Percentiles rank a stretch among this genome's conserved stretches.
These are phyloP conservation scores for Boloria euphrosyne DNA, from an alignment of 2,888 invertebrate genomes.

Conservation along the genomic window DNA sequence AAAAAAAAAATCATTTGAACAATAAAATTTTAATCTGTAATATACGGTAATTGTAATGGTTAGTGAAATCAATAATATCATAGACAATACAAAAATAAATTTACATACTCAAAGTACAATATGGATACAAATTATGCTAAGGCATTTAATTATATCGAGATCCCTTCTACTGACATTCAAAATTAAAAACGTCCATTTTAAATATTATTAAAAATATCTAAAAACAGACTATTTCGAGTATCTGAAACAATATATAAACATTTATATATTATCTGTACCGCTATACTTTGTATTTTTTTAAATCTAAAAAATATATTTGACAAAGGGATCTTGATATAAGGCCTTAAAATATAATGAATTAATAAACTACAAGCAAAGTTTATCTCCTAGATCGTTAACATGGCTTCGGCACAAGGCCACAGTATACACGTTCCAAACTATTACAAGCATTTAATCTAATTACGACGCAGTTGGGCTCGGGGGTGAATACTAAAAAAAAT, in stretches of 20 bases:
- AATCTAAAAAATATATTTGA: too few species aligned
- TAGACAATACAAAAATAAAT: constrained; percentile 26
- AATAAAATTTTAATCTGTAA: constrained; percentile 15
- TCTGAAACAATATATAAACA: too few species aligned
- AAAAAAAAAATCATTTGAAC: constrained; percentile 17
- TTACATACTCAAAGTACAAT: constrained; percentile 14
- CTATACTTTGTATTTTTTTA: too few species aligned
- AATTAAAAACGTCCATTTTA: background rate
- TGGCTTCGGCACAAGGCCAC: background rate
- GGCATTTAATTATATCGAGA: constrained; percentile 1
- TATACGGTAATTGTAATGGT: constrained; percentile 21
- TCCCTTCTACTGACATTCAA: constrained; percentile 6
- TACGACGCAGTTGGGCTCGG: background rate
- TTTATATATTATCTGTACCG: too few species aligned
- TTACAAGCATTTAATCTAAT: constrained; percentile 9
- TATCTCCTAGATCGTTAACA: background rate
- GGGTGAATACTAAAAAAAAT: background rate
- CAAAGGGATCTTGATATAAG: too few species aligned
- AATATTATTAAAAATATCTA: too few species aligned
- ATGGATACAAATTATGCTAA: constrained; percentile 6
- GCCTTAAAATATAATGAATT: constrained; percentile 4
- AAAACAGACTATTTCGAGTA: too few species aligned
- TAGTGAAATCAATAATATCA: constrained; percentile 23
- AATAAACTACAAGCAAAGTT: constrained; percentile 11
- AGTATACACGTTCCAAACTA: constrained; percentile 5